These are phyloP conservation scores for Phyllotis vaccarum DNA, from an alignment of 2,797 vertebrate species.

Conservation along the genomic window DNA sequence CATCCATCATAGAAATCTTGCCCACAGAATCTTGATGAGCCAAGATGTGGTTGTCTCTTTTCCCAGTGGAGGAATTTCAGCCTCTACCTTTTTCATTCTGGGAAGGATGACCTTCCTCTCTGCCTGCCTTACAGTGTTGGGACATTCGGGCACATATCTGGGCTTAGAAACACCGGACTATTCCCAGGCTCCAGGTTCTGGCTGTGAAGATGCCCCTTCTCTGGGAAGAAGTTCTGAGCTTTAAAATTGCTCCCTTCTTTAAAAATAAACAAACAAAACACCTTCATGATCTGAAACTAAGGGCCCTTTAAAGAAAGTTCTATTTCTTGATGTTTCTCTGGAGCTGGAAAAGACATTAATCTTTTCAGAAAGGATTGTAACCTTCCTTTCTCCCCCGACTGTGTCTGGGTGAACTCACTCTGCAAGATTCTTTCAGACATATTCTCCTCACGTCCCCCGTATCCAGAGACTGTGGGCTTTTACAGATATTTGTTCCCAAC, in stretches of 20 bases:
- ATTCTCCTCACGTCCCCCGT: conserved; percentile 31
- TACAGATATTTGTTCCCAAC: neutral
- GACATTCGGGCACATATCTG: neutral
- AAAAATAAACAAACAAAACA: neutral
- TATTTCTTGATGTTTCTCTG: conserved; percentile 63
- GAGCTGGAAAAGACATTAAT: conserved; percentile 51
- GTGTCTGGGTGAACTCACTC: conserved; percentile 28
- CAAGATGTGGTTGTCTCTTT: neutral
- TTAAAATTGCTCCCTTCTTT: neutral
- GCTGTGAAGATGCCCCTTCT: neutral
- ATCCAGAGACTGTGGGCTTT: neutral
- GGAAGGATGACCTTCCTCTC: neutral
- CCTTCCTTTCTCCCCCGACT: neutral
- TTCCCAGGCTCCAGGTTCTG: neutral
- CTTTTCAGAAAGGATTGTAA: conserved; percentile 7
- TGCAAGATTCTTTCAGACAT: neutral
- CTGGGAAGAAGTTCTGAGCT: conserved; percentile 1
- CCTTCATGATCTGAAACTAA: neutral
- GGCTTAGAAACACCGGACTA: neutral
- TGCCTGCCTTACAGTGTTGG: neutral
- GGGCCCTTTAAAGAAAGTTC: conserved; percentile 18
- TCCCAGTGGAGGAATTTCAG: neutral
- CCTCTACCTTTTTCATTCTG: conserved; percentile 17
- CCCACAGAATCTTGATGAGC: neutral
- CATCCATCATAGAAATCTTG: neutral